Evolutionary conservation across 2,797 vertebrate genomes (phyloP), one percentile per base, ranked within the genome.

Genomic region (Sciaenops ocellatus): DNA sequence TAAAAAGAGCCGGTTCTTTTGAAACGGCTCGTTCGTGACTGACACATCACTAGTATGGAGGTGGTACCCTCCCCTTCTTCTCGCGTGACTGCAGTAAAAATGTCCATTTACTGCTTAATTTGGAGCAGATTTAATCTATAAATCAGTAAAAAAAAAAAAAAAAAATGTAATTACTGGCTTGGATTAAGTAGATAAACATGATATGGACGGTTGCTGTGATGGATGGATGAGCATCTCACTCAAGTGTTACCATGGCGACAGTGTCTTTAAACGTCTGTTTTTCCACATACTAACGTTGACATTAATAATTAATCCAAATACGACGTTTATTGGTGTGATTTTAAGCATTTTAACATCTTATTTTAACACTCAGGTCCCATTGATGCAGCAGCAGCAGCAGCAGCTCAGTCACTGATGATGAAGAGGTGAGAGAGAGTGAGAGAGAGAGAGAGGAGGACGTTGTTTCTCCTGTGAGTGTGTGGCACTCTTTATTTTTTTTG

Each of bases 1-100:
- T 30, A 30, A 30, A 30, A 30, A 9, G 5, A 34, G 7, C 34
- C 34, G 34, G 0, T 7, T 34, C 34, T 34, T 34, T 34, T 34
- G 34, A 34, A 34, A 34, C 34, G 34, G 6, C 7, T 34, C 34
- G 34, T 34, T 34, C 34, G 7, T 0, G 7, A 8, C 7, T 34
- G 34, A 34, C 34, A 8, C 34, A 34, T 34, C 34, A 34, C 34
- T 34, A 34, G 34, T 8, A 34, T 34, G 34, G 34, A 34, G 6
- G 34, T 0, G 69, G 38, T 17, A 0, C 24, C 88, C 86, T 2
- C 93, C 88, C 73, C 77, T 78, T 84, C 76, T 78, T 84, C 47
- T 71, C 51, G 3, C 46, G 69, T 68, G 78, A 86, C 90, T 90
- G 90, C 91, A 81, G 89, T 63, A 79, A 71, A 76, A 81, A 59